A percentile compares a stretch with the other conserved stretches of the same genome.
phyloP scores from a whole-genome alignment of 2,113 vertebrate species.

The Himantopus leucocephalus region DNA sequence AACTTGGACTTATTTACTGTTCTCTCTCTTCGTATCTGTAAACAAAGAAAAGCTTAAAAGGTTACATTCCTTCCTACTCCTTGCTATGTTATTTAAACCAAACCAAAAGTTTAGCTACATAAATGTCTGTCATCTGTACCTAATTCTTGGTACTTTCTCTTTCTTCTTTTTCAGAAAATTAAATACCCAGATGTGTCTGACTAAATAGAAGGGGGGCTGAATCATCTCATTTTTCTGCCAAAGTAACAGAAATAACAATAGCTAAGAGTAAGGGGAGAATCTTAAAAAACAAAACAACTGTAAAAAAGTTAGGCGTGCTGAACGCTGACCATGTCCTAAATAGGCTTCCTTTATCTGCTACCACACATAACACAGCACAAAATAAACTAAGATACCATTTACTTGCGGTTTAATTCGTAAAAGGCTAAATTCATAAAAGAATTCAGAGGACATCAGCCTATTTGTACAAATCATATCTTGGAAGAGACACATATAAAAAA shows the following conservation, averaged over 20 bases:
- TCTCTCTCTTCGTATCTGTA: constrained; percentile 13
- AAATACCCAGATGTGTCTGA: constrained; percentile 33
- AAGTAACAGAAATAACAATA: constrained; percentile 43
- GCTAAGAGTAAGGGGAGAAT: not conserved
- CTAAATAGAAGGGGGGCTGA: constrained; percentile 23
- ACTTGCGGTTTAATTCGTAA: not conserved
- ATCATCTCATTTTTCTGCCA: not conserved
- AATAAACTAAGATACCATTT: not conserved
- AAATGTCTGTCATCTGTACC: constrained; percentile 31
- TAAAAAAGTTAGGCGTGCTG: not conserved
- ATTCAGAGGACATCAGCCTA: not conserved
- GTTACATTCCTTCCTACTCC: constrained; percentile 52
- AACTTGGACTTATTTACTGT: not conserved
- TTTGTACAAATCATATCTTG: not conserved
- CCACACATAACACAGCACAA: not conserved
- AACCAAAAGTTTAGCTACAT: not conserved
- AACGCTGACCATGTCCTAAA: not conserved
- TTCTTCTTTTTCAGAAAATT: constrained; percentile 46
- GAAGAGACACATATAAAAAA: not conserved
- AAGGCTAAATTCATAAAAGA: not conserved
- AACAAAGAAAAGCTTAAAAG: constrained; percentile 51
- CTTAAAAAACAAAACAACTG: not conserved
- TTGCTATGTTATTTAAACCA: constrained; percentile 10
- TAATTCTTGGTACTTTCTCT: constrained; percentile 29
- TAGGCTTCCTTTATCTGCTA: not conserved